Evolutionary conservation across 64 coral and sea anemone genomes (phyloP).

Genomic region (Porites lutea): DNA sequence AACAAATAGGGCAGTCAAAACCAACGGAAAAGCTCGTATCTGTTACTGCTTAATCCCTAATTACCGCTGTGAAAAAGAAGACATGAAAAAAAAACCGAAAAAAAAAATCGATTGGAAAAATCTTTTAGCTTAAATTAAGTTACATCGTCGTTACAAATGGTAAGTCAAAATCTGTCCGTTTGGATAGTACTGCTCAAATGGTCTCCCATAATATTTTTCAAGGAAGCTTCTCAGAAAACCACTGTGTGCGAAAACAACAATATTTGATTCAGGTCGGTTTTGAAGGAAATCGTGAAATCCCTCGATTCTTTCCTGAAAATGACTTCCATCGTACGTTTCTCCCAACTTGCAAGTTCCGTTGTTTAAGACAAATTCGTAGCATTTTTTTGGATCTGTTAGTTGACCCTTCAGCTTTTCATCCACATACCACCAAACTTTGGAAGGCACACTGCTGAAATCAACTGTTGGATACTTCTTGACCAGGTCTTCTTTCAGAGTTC

Average conservation of each 20-base stretch:
- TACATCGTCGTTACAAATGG: too few species aligned
- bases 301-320: slow-evolving; percentile 31
- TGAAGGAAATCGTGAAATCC: slow-evolving; percentile 57
- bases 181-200: neutral
- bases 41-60: too few species aligned
- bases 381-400: slow-evolving; percentile 38
- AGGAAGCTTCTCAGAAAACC: slow-evolving; percentile 50
- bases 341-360: slow-evolving; percentile 13
- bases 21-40: too few species aligned
- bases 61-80: too few species aligned
- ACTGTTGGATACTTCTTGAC: slow-evolving; percentile 17
- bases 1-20: too few species aligned
- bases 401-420: slow-evolving; percentile 21
- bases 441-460: slow-evolving; percentile 39
- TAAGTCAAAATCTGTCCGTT: neutral
- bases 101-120: too few species aligned
- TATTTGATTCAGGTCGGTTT: slow-evolving; percentile 37
- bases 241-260: slow-evolving; percentile 66
- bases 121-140: too few species aligned
- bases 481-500: slow-evolving; percentile 9
- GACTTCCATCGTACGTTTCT: neutral
- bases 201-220: slow-evolving; percentile 16
- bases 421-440: slow-evolving; percentile 64
- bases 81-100: too few species aligned
- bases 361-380: slow-evolving; percentile 15